A percentile compares a stretch with the other conserved stretches of the same genome.
Evolutionary conservation across 2,113 vertebrate species (phyloP).

Genomic region (Etia nguti): DNA sequence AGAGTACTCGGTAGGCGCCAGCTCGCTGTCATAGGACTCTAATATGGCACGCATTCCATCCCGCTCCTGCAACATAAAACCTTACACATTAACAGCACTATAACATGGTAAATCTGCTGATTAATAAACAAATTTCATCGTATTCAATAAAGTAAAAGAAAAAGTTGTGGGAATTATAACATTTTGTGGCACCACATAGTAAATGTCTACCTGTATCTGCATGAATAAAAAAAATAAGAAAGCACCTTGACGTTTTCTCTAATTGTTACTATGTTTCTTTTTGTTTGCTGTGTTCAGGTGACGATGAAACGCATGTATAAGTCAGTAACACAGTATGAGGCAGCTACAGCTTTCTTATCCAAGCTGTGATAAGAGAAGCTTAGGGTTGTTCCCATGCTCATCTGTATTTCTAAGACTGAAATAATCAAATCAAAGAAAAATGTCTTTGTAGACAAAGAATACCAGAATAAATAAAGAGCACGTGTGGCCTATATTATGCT

Average conservation of each 20-base stretch:
- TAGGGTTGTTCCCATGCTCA: background rate
- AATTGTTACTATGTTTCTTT: background rate
- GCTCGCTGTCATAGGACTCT: slow-evolving; percentile 90
- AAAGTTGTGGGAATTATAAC: background rate
- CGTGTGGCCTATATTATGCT: background rate
- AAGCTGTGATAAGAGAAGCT: slow-evolving; percentile 1
- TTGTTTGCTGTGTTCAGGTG: background rate
- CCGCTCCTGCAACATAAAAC: slow-evolving; percentile 77
- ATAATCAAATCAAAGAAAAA: slow-evolving; percentile 21
- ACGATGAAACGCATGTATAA: background rate
- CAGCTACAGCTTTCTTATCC: background rate
- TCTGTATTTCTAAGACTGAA: background rate
- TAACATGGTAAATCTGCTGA: background rate
- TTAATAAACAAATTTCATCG: background rate
- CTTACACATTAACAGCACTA: background rate
- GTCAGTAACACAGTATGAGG: background rate
- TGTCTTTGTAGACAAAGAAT: background rate
- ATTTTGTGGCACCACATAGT: background rate
- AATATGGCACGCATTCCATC: slow-evolving; percentile 92
- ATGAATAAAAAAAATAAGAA: background rate
- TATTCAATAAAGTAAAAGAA: background rate
- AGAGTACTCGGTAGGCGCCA: slow-evolving; percentile 79
- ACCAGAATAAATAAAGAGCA: background rate
- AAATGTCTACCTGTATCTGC: background rate
- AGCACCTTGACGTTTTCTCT: background rate